Evolutionary conservation across 1,140 invertebrate genomes (phyloP).

Genomic region (Ceratina australensis): DNA sequence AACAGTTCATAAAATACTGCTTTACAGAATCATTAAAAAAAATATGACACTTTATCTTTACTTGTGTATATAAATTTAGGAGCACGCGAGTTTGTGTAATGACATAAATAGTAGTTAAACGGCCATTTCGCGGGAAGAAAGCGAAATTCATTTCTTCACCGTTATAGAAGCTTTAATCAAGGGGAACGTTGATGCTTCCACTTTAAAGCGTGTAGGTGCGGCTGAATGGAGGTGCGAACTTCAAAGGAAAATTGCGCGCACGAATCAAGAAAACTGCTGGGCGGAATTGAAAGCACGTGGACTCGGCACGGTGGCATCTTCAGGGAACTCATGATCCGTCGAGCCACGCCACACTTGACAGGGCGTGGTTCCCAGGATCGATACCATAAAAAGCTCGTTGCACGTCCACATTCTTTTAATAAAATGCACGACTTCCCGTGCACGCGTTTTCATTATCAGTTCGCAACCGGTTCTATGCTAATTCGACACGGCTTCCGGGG

Average conservation of each 20-base stretch:
- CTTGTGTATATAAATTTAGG: too few relatives aligned
- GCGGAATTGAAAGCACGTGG: constrained; percentile 10
- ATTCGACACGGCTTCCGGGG: neutral
- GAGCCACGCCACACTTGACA: constrained; percentile 28
- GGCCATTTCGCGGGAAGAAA: constrained; percentile 13
- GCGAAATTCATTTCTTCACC: constrained; percentile 22
- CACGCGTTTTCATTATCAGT: neutral
- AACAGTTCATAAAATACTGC: too few relatives aligned
- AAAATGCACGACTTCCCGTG: constrained; percentile 1
- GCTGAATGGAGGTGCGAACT: constrained; percentile 29
- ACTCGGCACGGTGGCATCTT: constrained; percentile 2
- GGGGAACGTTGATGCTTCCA: constrained; percentile 27
- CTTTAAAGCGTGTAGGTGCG: constrained; percentile 3
- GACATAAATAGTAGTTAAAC: constrained; percentile 12
- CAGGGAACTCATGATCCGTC: neutral
- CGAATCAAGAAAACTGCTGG: constrained; percentile 13
- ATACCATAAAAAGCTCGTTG: constrained; percentile 69
- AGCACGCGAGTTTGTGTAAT: neutral
- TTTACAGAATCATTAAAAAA: too few relatives aligned
- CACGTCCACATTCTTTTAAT: constrained; percentile 26
- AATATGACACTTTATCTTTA: too few relatives aligned
- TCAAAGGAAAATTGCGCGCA: constrained; percentile 41
- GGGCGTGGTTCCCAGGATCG: constrained; percentile 70
- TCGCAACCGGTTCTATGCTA: neutral
- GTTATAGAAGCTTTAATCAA: constrained; percentile 16